Conservation (phyloP, 2,797 vertebrate genomes). For the Chiroxiphia lanceolata region DNA sequence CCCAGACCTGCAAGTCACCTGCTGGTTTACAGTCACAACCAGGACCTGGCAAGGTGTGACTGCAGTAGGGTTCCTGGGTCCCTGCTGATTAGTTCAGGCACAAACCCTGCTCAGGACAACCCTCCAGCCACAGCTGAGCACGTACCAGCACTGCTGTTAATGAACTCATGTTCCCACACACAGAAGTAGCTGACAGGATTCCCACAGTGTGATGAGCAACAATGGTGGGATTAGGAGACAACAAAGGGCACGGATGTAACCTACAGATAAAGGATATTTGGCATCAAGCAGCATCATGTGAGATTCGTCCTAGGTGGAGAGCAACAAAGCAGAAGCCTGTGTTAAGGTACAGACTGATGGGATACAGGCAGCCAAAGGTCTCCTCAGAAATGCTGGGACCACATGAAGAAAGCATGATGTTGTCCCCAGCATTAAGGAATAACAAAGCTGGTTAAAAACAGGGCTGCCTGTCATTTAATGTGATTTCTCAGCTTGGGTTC, state of each 20-base stretch:
- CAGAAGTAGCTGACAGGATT: neutral
- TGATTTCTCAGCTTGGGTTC: neutral
- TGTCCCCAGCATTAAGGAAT: neutral
- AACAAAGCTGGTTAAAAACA: neutral
- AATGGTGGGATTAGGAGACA: neutral
- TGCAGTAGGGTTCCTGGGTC: neutral
- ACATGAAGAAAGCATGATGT: neutral
- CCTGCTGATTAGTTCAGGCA: neutral
- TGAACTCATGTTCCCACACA: neutral
- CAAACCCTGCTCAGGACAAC: neutral
- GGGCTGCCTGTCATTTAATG: neutral
- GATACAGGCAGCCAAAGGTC: neutral
- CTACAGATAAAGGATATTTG: neutral
- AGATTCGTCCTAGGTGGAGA: neutral
- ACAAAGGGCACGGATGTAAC: neutral
- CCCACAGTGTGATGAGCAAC: neutral
- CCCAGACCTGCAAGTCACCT: neutral
- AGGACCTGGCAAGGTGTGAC: rapidly evolving
- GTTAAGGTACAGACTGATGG: neutral
- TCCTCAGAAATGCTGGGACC: neutral
- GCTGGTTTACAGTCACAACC: neutral
- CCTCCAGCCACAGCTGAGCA: neutral
- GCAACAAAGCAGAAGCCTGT: neutral
- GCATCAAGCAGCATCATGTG: neutral
- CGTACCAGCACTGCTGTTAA: neutral